phyloP scores from a whole-genome alignment of 2,113 vertebrate species.

The Mugil cephalus region DNA sequence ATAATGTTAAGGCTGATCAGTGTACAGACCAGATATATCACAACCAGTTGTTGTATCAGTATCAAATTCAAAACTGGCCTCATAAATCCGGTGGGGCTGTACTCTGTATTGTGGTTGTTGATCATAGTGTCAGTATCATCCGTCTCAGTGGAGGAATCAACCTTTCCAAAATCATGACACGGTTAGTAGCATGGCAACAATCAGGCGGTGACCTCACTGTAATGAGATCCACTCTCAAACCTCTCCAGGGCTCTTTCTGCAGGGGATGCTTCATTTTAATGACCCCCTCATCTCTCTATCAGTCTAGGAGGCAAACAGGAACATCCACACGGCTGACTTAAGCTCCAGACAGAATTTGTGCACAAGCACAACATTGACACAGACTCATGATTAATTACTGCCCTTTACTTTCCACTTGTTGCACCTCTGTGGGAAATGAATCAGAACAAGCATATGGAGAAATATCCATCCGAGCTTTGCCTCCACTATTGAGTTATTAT shows the following conservation, averaged over 20 bases:
- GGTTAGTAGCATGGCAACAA: background rate
- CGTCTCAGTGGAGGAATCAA: background rate
- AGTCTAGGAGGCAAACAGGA: constrained; percentile 31
- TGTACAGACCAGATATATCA: no score
- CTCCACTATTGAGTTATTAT: constrained; percentile 58
- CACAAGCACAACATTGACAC: constrained; percentile 18
- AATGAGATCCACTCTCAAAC: no score
- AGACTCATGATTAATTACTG: constrained; percentile 53
- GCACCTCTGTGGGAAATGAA: constrained; percentile 56
- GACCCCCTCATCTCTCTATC: constrained; percentile 12
- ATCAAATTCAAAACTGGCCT: background rate
- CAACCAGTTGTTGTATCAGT: no score
- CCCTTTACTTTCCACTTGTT: constrained; percentile 43
- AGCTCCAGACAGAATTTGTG: constrained; percentile 40
- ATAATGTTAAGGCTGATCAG: no score
- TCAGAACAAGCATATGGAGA: constrained; percentile 41
- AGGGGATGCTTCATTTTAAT: constrained; percentile 22
- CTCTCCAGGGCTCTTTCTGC: no score
- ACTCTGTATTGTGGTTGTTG: background rate
- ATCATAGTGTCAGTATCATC: no score
- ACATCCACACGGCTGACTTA: constrained; percentile 38
- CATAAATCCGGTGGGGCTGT: background rate
- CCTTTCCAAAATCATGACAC: background rate
- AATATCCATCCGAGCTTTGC: constrained; percentile 43
- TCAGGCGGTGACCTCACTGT: constrained; percentile 1